phyloP scores from a whole-genome alignment of 1,140 invertebrate genomes.

The Pachypsylla venusta region DNA sequence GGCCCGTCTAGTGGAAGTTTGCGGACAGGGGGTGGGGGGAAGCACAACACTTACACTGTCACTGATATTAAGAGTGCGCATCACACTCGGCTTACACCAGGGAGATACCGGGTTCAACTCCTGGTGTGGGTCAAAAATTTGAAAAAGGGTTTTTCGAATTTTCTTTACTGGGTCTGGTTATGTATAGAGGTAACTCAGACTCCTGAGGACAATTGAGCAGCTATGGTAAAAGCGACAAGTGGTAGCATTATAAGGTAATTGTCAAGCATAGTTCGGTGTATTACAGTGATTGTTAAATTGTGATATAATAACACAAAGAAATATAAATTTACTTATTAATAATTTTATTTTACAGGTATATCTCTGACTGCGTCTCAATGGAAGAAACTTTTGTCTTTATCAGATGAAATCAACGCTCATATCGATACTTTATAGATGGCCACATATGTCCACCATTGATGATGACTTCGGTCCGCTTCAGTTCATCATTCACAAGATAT shows the following conservation, averaged over 20 bases:
- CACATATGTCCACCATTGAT: too few species aligned
- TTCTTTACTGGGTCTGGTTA: not conserved
- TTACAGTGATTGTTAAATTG: not conserved
- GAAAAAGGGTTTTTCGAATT: too few species aligned
- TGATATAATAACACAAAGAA: not conserved
- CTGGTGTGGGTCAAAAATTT: too few species aligned
- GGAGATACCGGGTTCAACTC: too few species aligned
- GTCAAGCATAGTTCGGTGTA: not conserved
- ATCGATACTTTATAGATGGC: too few species aligned
- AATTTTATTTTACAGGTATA: conserved; percentile 16
- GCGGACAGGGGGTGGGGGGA: too few species aligned
- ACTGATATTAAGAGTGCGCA: too few species aligned
- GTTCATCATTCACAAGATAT: too few species aligned
- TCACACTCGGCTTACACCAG: too few species aligned
- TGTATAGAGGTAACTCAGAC: not conserved
- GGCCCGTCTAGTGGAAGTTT: too few species aligned
- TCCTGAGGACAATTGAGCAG: not conserved
- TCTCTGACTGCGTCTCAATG: conserved; percentile 19
- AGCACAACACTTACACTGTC: too few species aligned
- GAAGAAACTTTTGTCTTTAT: conserved; percentile 14
- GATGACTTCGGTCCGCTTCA: too few species aligned
- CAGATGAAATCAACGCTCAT: not conserved
- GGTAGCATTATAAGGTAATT: not conserved
- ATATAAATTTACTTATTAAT: not conserved
- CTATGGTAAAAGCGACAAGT: not conserved